These are phyloP conservation scores for Antennarius striatus DNA, from an alignment of 2,113 vertebrate species.

Conservation along the genomic window DNA sequence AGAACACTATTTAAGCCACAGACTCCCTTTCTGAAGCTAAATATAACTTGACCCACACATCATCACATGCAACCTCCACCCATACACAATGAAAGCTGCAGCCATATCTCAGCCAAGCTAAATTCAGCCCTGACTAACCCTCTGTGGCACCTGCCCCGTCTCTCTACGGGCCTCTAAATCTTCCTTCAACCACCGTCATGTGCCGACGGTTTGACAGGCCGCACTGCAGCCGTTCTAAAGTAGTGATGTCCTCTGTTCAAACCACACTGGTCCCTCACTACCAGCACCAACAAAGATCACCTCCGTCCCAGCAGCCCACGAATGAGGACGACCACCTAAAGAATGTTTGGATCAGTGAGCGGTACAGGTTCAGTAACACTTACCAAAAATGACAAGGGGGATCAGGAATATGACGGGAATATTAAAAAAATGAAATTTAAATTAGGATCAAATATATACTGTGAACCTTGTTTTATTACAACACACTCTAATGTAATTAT, in stretches of 20 bases:
- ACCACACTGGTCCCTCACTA: background rate
- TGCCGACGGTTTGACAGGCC: constrained; percentile 23
- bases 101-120: constrained; percentile 59
- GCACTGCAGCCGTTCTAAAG: background rate
- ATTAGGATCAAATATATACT: no score
- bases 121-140: constrained; percentile 64
- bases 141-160: constrained; percentile 47
- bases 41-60: constrained; percentile 60
- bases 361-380: no score
- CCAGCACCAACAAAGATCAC: no score
- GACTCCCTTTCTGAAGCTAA: constrained; percentile 48
- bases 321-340: no score
- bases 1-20: constrained; percentile 15
- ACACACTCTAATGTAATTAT: background rate
- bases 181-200: constrained; percentile 32
- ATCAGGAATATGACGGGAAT: no score
- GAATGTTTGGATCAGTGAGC: no score
- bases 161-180: constrained; percentile 38
- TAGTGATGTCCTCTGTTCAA: constrained; percentile 1
- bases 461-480: no score
- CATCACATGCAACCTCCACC: constrained; percentile 37
- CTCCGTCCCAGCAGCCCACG: no score
- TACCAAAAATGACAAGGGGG: no score
- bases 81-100: constrained; percentile 55
- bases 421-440: no score